Base-by-base conservation (phyloP, 2,888 invertebrate genomes). In the Erannis defoliaria region DNA sequence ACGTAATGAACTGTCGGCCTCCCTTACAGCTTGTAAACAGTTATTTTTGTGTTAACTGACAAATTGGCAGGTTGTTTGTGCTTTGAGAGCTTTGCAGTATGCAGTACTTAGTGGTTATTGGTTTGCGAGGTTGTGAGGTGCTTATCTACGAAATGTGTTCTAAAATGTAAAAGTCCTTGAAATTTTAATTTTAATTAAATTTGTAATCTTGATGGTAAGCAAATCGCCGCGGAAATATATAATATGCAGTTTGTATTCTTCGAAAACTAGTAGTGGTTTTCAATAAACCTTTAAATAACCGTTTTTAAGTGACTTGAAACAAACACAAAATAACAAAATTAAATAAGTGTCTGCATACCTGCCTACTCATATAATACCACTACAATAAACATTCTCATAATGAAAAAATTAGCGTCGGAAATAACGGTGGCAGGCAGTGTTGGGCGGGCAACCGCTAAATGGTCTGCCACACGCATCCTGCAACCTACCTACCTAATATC, bases 361-460 rank as follows among this genome's bases (percentile, higher is more conserved):
- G 33, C 38, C 16, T 14, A 3, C 14, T 55, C 26, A 21, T 16
- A 33, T 51, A 45, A 42, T n/a, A 33, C 16, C 40, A 37, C 59
- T 53, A 49, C 31, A 53, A 43, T 55, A 43, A 53, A 48, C 53
- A 48, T 49, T 48, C 21, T 53, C 40, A 16, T 56, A 64, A 56
- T 60, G 23, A 51, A 56, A 64, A 64, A 64, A 54, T 37, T 56
- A 31, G 58, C 60, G 59, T 59, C 56, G 59, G 55, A 64, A 59
- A 59, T 64, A 55, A 68, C 73, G 68, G 72, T 55, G 72, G 68
- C 72, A 67, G 71, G 67, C 72, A 73, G 73, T 74, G 73, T 74
- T 71, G 69, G 70, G 72, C 68, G 75, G 75, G 62, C 59, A 69
- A 77, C 81, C 79, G 66, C 81, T 77, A 75, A 81, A 72, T 75